Base-by-base conservation (phyloP, 1,140 invertebrate species). In the Doryteuthis pealeii region DNA sequence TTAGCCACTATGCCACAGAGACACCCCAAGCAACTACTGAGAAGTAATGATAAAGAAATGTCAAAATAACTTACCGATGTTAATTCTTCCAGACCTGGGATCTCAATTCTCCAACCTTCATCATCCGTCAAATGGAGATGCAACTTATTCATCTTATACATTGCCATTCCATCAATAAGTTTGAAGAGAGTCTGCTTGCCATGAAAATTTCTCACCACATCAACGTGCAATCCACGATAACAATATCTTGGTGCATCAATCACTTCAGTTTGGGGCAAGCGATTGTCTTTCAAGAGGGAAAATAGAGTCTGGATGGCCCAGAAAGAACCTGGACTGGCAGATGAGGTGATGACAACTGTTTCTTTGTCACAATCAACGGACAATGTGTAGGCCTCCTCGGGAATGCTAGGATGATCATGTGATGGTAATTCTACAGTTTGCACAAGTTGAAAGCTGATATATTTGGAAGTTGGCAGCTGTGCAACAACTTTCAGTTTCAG, bases 71-170 rank as follows among this genome's bases (percentile, higher is more conserved):
- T 75, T 73, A 87, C 85, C 33, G 78, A 58, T 26, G 83, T 86
- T 18, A 87, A 76, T 76, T 87, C 85, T 15, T 81, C 78, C 33
- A 85, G 72, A 1, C 80, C 83, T n/a, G 82, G 82, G 40, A 86
- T 87, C 78, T 87, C 81, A 5, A 87, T 73, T 54, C 85, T 75
- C 85, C 84, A 87, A 26, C 83, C 85, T 68, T 87, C 84, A 71
- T 87, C 86, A 62, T 87, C 86, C 0, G 86, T 79, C 69, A 87
- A 73, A 74, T 87, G 86, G 6, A 86, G 80, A 72, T 87, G 86
- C 5, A 87, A 82, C 43, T 79, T 81, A 71, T 87, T 87, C 71
- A 87, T 69, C 70, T 87, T 87, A 76, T 86, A 86, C 74, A 76
- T 74, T 2, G 80, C 79, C 86, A 87, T 86, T 28, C 76, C 76